These are phyloP conservation scores for Pandemis cinnamomeana DNA, from an alignment of 2,888 invertebrate species.

Conservation along the genomic window DNA sequence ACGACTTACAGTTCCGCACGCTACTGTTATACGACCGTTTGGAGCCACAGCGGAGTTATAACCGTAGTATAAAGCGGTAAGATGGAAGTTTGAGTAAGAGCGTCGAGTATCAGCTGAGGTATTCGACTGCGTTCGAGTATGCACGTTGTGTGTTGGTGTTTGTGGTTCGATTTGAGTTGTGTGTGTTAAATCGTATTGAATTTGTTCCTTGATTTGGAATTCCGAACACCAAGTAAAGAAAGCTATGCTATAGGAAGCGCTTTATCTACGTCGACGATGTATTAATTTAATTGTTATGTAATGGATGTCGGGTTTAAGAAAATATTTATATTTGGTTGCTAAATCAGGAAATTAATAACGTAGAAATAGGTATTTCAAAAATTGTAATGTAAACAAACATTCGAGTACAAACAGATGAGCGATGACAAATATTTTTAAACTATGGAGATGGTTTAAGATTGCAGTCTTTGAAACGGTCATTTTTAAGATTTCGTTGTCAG, in stretches of 20 bases:
- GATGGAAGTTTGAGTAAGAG: neutral
- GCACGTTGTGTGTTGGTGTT: neutral
- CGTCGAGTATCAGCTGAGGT: slow-evolving; percentile 32
- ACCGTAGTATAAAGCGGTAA: slow-evolving; percentile 46
- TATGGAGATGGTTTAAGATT: no score
- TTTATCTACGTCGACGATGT: slow-evolving; percentile 60
- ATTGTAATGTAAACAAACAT: neutral
- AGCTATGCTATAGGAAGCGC: slow-evolving; percentile 79
- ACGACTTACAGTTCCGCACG: neutral
- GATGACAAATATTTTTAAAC: no score
- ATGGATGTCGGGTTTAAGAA: slow-evolving; percentile 43
- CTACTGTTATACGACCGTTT: slow-evolving; percentile 37
- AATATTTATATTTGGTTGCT: slow-evolving; percentile 13
- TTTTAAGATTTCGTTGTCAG: no score
- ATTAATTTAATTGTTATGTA: slow-evolving; percentile 67
- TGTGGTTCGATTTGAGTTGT: slow-evolving; percentile 3
- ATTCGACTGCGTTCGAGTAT: neutral
- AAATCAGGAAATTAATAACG: neutral
- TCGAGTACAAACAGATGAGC: no score
- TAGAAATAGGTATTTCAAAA: neutral
- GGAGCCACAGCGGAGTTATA: slow-evolving; percentile 47
- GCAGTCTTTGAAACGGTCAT: no score
- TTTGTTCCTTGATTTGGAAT: slow-evolving; percentile 79
- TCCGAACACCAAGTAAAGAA: slow-evolving; percentile 77
- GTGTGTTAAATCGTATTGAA: slow-evolving; percentile 54